Percentiles rank a stretch among this genome's conserved stretches.
These are phyloP conservation scores for Lucinisca nassula DNA, from an alignment of 2,888 invertebrate genomes.

Conservation along the genomic window DNA sequence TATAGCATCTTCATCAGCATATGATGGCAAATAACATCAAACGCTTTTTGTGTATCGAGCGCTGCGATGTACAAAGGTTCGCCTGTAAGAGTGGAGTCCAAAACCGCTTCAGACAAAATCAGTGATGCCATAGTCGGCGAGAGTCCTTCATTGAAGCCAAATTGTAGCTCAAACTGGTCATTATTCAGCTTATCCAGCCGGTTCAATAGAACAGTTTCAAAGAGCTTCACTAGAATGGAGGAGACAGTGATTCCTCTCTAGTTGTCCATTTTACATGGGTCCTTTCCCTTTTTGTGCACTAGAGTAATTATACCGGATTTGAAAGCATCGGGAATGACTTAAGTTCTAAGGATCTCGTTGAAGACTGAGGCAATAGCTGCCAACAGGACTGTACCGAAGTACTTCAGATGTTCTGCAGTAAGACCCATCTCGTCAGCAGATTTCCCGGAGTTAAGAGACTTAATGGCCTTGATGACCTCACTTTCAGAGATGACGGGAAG, in stretches of 20 bases:
- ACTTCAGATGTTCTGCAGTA: conserved; percentile 11
- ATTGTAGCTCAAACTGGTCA: conserved; percentile 8
- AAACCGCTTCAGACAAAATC: background rate
- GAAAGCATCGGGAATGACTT: background rate
- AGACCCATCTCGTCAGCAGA: conserved; percentile 16
- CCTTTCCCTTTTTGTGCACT: conserved; percentile 16
- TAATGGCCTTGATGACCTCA: conserved; percentile 6
- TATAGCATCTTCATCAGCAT: conserved; percentile 16
- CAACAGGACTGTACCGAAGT: background rate
- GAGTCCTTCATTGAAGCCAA: conserved; percentile 15
- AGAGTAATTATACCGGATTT: conserved; percentile 19
- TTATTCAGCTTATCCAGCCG: background rate
- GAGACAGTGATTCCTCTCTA: conserved; percentile 23
- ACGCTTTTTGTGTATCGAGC: conserved; percentile 20
- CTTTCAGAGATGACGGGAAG: background rate
- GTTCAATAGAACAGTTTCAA: background rate
- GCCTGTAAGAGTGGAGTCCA: background rate
- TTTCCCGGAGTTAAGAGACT: conserved; percentile 20
- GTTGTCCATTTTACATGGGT: background rate
- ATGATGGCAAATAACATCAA: conserved; percentile 11
- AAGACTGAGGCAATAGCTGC: background rate
- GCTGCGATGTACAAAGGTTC: conserved; percentile 7
- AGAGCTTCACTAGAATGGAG: background rate
- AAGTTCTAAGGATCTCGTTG: background rate
- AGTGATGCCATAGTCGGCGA: conserved; percentile 22